These are phyloP conservation scores for Prosopocoilus inquinatus DNA, from an alignment of 2,888 invertebrate genomes.

Conservation along the genomic window DNA sequence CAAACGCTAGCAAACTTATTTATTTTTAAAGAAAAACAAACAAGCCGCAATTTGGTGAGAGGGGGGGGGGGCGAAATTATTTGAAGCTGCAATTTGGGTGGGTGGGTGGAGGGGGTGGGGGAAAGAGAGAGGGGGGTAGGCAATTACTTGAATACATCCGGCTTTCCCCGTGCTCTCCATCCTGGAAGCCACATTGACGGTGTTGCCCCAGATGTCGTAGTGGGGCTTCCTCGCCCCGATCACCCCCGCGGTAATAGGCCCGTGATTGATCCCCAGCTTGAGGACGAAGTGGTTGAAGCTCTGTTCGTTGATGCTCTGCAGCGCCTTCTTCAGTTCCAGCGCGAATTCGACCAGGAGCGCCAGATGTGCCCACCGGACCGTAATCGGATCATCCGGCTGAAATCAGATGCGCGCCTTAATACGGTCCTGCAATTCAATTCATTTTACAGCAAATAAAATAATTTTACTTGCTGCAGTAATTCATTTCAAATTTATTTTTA, in stretches of 20 bases:
- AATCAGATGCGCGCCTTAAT: conserved; percentile 17
- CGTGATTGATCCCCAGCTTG: conserved; percentile 93
- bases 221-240: conserved; percentile 94
- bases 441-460: too few species aligned
- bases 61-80: too few species aligned
- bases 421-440: too few species aligned
- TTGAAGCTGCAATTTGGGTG: too few species aligned
- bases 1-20: too few species aligned
- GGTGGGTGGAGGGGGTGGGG: too few species aligned
- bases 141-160: conserved; percentile 82
- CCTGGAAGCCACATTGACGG: conserved; percentile 93
- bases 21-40: too few species aligned
- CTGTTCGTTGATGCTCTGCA: conserved; percentile 90
- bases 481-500: too few species aligned
- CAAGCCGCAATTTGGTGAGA: too few species aligned
- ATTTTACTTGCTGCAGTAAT: too few species aligned
- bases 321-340: conserved; percentile 83
- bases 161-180: conserved; percentile 99
- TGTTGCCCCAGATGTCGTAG: conserved; percentile 97
- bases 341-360: conserved; percentile 87
- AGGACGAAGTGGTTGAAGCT: conserved; percentile 93
- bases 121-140: too few species aligned
- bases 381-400: conserved; percentile 69
- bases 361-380: conserved; percentile 80
- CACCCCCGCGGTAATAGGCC: conserved; percentile 93